Conservation (phyloP, 2,113 vertebrate genomes). For the Parus major region DNA sequence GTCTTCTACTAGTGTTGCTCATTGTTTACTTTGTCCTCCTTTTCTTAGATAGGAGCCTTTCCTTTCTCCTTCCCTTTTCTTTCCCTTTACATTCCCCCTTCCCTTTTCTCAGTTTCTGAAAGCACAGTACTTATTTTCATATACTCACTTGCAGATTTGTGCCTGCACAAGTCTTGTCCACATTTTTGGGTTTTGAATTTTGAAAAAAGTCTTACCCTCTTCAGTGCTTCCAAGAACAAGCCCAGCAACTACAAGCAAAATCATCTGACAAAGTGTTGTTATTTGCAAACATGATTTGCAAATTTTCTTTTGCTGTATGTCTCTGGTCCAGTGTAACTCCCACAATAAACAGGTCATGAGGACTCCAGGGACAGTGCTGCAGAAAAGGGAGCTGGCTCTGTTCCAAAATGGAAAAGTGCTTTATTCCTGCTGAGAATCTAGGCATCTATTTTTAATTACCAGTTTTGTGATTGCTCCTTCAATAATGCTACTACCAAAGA, state of each 20-base stretch:
- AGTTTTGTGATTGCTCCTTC: background rate
- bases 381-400: background rate
- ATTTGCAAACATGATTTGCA: background rate
- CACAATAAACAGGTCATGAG: background rate
- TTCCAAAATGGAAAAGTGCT: conserved; percentile 5
- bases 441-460: conserved; percentile 36
- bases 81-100: background rate
- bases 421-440: background rate
- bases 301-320: background rate
- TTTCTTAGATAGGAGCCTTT: background rate
- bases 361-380: background rate
- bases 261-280: background rate
- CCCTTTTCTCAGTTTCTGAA: background rate
- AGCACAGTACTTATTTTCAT: background rate
- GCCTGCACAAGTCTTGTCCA: background rate
- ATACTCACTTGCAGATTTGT: background rate
- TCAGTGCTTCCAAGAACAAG: background rate
- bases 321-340: background rate
- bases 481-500: background rate
- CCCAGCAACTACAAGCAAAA: background rate
- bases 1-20: background rate
- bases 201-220: background rate
- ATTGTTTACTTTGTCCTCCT: background rate
- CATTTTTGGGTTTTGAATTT: background rate
- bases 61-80: background rate